These are phyloP conservation scores for Mesembrinibis cayennensis DNA, from an alignment of 2,113 vertebrate species.

Conservation along the genomic window DNA sequence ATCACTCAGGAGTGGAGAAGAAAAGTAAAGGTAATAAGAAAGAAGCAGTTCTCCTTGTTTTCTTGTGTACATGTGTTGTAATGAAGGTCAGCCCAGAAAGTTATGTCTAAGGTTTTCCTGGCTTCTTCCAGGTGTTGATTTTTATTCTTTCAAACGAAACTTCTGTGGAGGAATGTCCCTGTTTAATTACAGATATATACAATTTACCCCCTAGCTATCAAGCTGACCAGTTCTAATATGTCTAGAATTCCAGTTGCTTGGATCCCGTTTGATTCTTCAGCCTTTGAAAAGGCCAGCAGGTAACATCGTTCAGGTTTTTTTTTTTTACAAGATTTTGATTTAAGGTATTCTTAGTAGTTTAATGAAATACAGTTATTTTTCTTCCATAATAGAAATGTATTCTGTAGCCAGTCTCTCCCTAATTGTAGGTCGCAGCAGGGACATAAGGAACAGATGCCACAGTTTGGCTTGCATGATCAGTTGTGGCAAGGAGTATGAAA, in stretches of 20 bases:
- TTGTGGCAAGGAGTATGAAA: background rate
- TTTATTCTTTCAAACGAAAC: background rate
- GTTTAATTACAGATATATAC: background rate
- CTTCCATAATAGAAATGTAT: background rate
- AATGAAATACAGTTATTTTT: background rate
- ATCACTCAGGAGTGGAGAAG: background rate
- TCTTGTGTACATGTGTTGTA: background rate
- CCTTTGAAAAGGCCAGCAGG: background rate
- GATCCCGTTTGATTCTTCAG: background rate
- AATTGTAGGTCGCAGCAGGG: background rate
- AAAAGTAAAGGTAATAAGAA: background rate
- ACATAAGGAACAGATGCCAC: background rate
- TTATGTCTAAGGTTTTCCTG: background rate
- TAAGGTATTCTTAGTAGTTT: background rate
- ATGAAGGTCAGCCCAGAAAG: background rate
- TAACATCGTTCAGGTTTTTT: background rate
- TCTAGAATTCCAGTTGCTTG: background rate
- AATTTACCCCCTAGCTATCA: background rate
- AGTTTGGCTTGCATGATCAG: background rate
- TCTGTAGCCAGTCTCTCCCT: background rate
- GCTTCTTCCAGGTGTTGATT: background rate
- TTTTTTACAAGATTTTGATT: background rate
- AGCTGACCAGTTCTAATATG: background rate
- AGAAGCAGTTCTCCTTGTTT: background rate
- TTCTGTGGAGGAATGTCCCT: background rate